Evolutionary conservation across 2,888 invertebrate genomes (phyloP).

Genomic region (Cheilosia scutellata): DNA sequence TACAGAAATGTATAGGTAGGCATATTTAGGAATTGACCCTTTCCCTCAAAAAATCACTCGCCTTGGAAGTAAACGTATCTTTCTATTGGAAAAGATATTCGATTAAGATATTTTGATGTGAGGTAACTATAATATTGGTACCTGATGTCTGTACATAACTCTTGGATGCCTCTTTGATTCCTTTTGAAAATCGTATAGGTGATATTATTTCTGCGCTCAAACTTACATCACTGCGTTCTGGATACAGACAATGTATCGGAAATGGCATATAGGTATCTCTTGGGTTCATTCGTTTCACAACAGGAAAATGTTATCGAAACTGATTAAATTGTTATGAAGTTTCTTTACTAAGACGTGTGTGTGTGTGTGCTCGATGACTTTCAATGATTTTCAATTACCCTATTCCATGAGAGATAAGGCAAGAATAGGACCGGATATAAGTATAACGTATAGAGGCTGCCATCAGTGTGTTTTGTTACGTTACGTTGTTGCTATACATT

Average conservation of each 20-base stretch:
- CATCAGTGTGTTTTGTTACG: background rate
- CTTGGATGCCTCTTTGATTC: constrained; percentile 34
- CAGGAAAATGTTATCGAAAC: constrained; percentile 56
- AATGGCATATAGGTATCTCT: constrained; percentile 23
- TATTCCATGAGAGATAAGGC: constrained; percentile 8
- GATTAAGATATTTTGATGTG: constrained; percentile 63
- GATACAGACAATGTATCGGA: constrained; percentile 18
- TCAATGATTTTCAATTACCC: constrained; percentile 60
- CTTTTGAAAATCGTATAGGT: constrained; percentile 16
- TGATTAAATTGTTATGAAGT: constrained; percentile 58
- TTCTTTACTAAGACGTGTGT: constrained; percentile 6
- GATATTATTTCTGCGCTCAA: constrained; percentile 27
- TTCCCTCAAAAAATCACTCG: constrained; percentile 6
- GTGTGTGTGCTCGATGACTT: constrained; percentile 47
- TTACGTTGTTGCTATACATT: constrained; percentile 1
- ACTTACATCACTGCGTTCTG: background rate
- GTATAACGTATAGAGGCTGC: background rate
- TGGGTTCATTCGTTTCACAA: constrained; percentile 38
- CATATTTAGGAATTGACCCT: background rate
- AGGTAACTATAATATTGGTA: constrained; percentile 24
- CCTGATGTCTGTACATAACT: constrained; percentile 41
- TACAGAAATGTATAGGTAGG: background rate
- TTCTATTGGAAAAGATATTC: constrained; percentile 57
- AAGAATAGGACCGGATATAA: constrained; percentile 16
- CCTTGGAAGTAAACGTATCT: constrained; percentile 22